These are phyloP conservation scores for Tapirus indicus DNA, from an alignment of 2,797 vertebrate genomes.

Conservation along the genomic window DNA sequence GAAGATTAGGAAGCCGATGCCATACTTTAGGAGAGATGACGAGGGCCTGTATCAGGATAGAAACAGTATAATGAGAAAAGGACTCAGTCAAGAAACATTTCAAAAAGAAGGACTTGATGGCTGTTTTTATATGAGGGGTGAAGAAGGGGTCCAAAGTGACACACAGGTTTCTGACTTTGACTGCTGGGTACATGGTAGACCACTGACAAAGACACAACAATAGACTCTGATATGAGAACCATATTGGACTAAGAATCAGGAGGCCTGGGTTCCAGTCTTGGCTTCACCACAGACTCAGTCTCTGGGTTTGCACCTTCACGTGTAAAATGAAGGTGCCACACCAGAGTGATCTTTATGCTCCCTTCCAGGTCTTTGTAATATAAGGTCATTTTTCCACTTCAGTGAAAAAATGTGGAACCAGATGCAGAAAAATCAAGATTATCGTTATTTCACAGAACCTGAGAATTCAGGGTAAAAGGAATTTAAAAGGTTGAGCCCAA, in stretches of 20 bases:
- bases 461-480: conserved; percentile 16
- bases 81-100: not conserved
- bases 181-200: not conserved
- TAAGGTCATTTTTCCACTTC: not conserved
- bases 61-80: not conserved
- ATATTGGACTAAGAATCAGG: not conserved
- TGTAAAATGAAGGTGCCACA: not conserved
- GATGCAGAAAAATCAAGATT: conserved; percentile 30
- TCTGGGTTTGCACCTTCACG: not conserved
- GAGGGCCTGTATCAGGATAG: not conserved
- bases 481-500: conserved; percentile 31
- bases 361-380: not conserved
- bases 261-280: not conserved
- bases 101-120: not conserved
- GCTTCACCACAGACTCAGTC: not conserved
- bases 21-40: not conserved
- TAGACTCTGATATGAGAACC: not conserved
- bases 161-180: not conserved
- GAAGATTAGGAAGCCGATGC: not conserved
- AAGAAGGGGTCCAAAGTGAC: not conserved
- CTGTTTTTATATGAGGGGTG: not conserved
- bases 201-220: not conserved
- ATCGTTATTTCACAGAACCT: not conserved
- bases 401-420: not conserved
- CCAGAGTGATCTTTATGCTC: not conserved